phyloP scores from a whole-genome alignment of 2,797 vertebrate species.

The Gouania willdenowi region DNA sequence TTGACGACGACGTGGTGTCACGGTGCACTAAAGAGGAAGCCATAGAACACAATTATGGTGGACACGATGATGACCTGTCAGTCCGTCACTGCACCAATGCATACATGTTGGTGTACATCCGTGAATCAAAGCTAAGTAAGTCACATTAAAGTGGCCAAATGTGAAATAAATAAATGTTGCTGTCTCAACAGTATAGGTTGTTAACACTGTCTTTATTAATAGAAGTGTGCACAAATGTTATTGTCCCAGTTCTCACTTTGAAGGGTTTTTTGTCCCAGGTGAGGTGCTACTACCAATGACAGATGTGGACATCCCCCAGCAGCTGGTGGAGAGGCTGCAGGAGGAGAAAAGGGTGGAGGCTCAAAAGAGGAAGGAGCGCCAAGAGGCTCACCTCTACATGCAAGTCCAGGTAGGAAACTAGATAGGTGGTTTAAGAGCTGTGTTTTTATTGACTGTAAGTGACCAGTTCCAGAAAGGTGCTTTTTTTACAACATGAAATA shows the following conservation, averaged over 20 bases:
- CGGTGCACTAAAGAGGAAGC: conserved; percentile 98
- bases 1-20: conserved; percentile 96
- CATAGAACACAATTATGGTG: conserved; percentile 97
- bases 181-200: no score
- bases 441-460: not conserved
- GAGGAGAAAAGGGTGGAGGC: conserved; percentile 98
- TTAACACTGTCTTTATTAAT: no score
- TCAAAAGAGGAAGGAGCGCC: conserved; percentile 96
- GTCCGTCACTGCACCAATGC: conserved; percentile 98
- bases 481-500: no score
- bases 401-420: conserved; percentile 75
- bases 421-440: not conserved
- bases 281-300: conserved; percentile 95
- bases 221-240: no score
- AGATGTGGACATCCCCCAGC: conserved; percentile 96
- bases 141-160: conserved; percentile 11
- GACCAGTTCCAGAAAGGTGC: not conserved
- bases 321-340: conserved; percentile 94
- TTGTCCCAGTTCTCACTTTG: not conserved
- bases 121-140: conserved; percentile 96
- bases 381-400: conserved; percentile 99
- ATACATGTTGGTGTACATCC: conserved; percentile 98
- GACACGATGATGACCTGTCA: conserved; percentile 94
- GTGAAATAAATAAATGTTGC: no score
- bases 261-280: conserved; percentile 75